Conservation (phyloP, 2,113 vertebrate genomes). For the Panthera leo region DNA sequence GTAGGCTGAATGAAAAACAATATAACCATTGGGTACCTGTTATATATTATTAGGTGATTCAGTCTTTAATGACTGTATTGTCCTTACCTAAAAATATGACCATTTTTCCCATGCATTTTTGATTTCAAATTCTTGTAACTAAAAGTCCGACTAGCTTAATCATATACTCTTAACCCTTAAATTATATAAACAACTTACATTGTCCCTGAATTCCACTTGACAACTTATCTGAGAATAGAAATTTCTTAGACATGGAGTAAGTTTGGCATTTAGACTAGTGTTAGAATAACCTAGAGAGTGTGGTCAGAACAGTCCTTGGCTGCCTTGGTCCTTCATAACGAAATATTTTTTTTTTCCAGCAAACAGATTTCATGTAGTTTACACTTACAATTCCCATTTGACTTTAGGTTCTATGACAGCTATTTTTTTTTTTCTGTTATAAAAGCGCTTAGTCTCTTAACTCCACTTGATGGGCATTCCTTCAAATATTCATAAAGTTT, state of each 20-base stretch:
- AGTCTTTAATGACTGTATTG: background rate
- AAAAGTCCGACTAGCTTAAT: constrained; percentile 8
- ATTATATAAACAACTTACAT: constrained; percentile 7
- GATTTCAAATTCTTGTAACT: constrained; percentile 18
- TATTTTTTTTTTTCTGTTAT: constrained; percentile 52
- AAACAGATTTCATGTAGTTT: constrained; percentile 56
- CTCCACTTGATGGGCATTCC: constrained; percentile 16
- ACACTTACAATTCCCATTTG: constrained; percentile 35
- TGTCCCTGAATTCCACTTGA: background rate
- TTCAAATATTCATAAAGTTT: constrained; percentile 72
- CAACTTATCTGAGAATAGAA: background rate
- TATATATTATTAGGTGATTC: background rate
- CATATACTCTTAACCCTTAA: background rate
- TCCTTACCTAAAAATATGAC: background rate
- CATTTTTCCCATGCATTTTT: background rate
- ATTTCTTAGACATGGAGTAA: background rate
- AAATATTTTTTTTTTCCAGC: constrained; percentile 48
- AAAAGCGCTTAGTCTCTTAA: constrained; percentile 53
- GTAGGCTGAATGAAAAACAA: background rate
- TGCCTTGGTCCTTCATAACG: background rate
- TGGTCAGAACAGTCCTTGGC: background rate
- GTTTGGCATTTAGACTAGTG: background rate
- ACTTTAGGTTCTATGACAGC: constrained; percentile 28
- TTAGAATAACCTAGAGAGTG: background rate
- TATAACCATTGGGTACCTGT: background rate